Evolutionary conservation across 2,888 invertebrate species (phyloP).

Genomic region (Caenorhabditis macrosperma): DNA sequence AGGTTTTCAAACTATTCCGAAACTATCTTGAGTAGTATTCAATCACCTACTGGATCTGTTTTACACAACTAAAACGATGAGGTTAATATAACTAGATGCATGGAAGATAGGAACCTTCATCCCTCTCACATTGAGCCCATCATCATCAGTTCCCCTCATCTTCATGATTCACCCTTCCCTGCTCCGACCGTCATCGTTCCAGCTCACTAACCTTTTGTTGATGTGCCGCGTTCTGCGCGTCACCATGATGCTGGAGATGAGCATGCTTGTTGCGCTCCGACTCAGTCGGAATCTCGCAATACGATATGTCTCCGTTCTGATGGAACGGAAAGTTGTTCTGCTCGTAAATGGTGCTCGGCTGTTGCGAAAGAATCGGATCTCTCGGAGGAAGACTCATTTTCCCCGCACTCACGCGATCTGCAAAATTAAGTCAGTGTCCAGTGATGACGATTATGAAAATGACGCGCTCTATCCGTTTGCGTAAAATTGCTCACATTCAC

Average conservation of each 20-base stretch:
- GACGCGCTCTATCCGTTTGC: background rate
- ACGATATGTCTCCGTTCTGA: conserved; percentile 78
- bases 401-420: conserved; percentile 57
- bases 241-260: conserved; percentile 41
- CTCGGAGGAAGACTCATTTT: conserved; percentile 56
- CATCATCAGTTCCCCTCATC: conserved; percentile 37
- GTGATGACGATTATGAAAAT: background rate
- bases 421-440: background rate
- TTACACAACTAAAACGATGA: too few species aligned
- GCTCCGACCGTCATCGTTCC: conserved; percentile 26
- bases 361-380: conserved; percentile 61
- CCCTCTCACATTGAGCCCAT: conserved; percentile 2
- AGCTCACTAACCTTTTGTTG: conserved; percentile 57
- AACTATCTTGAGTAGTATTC: background rate
- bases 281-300: conserved; percentile 76
- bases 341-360: conserved; percentile 54
- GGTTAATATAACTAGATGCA: too few species aligned
- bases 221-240: conserved; percentile 44
- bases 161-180: conserved; percentile 31
- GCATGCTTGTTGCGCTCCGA: conserved; percentile 64
- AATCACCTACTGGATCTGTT: too few species aligned
- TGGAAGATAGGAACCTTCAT: background rate
- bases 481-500: background rate
- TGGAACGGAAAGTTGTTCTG: conserved; percentile 74
- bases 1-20: background rate